These are phyloP conservation scores for Vultur gryphus DNA, from an alignment of 2,797 vertebrate genomes.

Conservation along the genomic window DNA sequence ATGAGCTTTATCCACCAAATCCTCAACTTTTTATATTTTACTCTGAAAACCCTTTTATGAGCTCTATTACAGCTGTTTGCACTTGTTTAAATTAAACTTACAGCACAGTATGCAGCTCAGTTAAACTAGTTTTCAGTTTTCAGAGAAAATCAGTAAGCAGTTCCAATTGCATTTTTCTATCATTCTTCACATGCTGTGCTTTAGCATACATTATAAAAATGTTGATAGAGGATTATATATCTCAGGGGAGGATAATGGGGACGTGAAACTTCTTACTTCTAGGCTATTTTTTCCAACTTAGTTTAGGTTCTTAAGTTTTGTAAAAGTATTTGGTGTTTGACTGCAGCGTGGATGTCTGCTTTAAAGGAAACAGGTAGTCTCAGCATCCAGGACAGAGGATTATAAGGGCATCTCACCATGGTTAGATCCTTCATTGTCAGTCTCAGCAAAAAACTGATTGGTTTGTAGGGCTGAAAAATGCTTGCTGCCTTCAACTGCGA, in stretches of 20 bases:
- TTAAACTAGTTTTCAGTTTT: conserved; percentile 6
- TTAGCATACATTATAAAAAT: conserved; percentile 3
- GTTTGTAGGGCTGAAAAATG: background rate
- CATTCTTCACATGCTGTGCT: background rate
- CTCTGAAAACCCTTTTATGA: background rate
- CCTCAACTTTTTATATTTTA: background rate
- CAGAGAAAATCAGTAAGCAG: background rate
- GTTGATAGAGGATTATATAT: background rate
- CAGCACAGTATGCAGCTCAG: background rate
- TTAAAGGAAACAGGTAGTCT: background rate
- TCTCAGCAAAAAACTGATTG: background rate
- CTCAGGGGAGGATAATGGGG: background rate
- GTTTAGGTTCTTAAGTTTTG: background rate
- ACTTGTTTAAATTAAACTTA: conserved; percentile 42
- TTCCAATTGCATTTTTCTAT: background rate
- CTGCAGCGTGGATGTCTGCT: background rate
- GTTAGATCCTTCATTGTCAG: background rate
- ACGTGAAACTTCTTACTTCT: background rate
- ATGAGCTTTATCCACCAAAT: background rate
- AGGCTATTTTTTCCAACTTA: background rate
- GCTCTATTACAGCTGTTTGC: background rate
- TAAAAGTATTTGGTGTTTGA: background rate
- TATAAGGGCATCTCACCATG: background rate
- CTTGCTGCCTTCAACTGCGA: background rate
- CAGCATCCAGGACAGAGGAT: background rate